phyloP scores from a whole-genome alignment of 2,888 invertebrate genomes.

The Platycheirus rosarum region DNA sequence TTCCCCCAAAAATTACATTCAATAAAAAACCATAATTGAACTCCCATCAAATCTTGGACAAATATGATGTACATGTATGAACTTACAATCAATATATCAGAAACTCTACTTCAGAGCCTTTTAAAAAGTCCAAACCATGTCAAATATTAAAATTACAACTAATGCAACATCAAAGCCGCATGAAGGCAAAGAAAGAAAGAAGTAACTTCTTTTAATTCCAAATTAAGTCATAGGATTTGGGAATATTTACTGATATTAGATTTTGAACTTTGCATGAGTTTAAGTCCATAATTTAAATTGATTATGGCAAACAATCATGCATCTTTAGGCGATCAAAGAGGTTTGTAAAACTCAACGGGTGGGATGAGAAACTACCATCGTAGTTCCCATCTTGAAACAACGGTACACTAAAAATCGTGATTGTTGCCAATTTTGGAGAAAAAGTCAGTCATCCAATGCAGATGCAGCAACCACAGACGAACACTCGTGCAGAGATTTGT shows the following conservation, averaged over 20 bases:
- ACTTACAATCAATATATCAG: conserved; percentile 27
- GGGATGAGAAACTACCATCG: conserved; percentile 45
- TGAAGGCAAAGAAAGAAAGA: conserved; percentile 2
- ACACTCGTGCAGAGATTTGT: conserved; percentile 73
- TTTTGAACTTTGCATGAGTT: conserved; percentile 67
- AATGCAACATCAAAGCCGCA: not conserved
- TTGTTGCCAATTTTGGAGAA: conserved; percentile 69
- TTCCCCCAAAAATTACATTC: too few relatives aligned
- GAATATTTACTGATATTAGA: conserved; percentile 67
- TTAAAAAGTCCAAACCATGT: conserved; percentile 32
- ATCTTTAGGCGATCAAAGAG: conserved; percentile 39
- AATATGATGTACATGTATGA: too few relatives aligned
- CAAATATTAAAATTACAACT: conserved; percentile 43
- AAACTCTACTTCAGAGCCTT: conserved; percentile 21
- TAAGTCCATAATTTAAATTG: conserved; percentile 66
- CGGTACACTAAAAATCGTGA: conserved; percentile 50
- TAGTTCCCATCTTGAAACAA: conserved; percentile 15
- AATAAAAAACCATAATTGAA: too few relatives aligned
- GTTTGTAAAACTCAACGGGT: conserved; percentile 38
- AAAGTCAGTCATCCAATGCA: conserved; percentile 57
- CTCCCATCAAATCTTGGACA: too few relatives aligned
- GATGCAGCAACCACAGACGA: conserved; percentile 55
- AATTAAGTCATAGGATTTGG: conserved; percentile 65
- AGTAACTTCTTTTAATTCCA: conserved; percentile 31
- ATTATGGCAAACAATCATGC: conserved; percentile 67